phyloP scores from a whole-genome alignment of 2,797 vertebrate species.

The Zenarchopterus dispar region DNA sequence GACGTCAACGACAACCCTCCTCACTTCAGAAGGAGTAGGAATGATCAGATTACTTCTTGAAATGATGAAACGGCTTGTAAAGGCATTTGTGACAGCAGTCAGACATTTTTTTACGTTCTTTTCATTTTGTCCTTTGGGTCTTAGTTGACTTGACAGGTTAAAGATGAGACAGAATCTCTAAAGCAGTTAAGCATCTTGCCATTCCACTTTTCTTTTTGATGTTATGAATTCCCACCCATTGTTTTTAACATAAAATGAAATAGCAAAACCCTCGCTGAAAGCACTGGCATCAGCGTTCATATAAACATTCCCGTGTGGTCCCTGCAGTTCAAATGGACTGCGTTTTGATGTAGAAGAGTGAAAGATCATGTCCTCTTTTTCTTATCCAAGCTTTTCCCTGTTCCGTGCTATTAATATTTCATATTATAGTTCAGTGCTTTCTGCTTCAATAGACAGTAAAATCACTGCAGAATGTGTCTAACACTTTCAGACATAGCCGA shows the following conservation, averaged over 20 bases:
- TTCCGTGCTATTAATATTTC: slow-evolving; percentile 80
- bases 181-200: slow-evolving; percentile 40
- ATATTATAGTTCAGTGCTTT: slow-evolving; percentile 80
- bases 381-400: slow-evolving; percentile 69
- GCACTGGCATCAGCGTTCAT: slow-evolving; percentile 45
- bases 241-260: slow-evolving; percentile 29
- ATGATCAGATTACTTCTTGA: slow-evolving; percentile 34
- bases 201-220: slow-evolving; percentile 14
- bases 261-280: slow-evolving; percentile 31
- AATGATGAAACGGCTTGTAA: slow-evolving; percentile 73
- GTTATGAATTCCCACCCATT: slow-evolving; percentile 34
- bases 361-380: slow-evolving; percentile 71
- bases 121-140: slow-evolving; percentile 34
- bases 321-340: slow-evolving; percentile 57
- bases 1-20: slow-evolving; percentile 95
- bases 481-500: slow-evolving; percentile 69
- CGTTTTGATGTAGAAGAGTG: slow-evolving; percentile 60
- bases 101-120: slow-evolving; percentile 19
- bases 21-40: slow-evolving; percentile 91
- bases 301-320: slow-evolving; percentile 31
- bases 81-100: slow-evolving; percentile 54
- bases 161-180: slow-evolving; percentile 39
- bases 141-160: slow-evolving; percentile 31
- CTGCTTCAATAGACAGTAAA: slow-evolving; percentile 79
- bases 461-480: slow-evolving; percentile 76